Conservation (phyloP, 2,797 vertebrate genomes). For the Scolopax bukidnonensis region DNA sequence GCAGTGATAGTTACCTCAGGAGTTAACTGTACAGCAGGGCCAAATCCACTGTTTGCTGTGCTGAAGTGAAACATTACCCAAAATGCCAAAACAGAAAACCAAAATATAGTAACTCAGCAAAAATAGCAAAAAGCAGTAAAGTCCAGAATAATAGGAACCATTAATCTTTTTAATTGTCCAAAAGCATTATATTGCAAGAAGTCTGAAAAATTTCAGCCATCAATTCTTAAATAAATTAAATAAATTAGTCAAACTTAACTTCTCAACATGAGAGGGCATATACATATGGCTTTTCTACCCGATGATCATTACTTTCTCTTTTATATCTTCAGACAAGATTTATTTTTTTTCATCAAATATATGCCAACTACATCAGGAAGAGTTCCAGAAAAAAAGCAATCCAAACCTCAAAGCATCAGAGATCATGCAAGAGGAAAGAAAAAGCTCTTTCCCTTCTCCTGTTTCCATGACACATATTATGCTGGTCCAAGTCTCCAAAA, state of each 20-base stretch:
- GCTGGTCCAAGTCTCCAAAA: not conserved
- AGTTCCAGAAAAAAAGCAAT: not conserved
- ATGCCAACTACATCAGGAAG: constrained; percentile 16
- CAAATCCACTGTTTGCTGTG: not conserved
- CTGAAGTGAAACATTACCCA: not conserved
- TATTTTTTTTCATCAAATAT: not conserved
- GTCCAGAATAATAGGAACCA: not conserved
- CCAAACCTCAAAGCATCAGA: constrained; percentile 42
- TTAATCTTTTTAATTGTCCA: not conserved
- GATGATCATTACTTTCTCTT: not conserved
- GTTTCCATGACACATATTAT: not conserved
- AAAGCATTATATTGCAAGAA: not conserved
- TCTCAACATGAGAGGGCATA: not conserved
- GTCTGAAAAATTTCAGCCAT: not conserved
- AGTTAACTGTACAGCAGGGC: not conserved
- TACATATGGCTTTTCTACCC: not conserved
- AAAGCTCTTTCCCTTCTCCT: not conserved
- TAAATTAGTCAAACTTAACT: not conserved
- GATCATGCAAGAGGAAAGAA: not conserved
- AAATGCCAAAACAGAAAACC: not conserved
- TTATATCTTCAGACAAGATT: not conserved
- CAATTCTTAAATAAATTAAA: not conserved
- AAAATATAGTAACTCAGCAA: not conserved
- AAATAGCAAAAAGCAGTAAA: not conserved
- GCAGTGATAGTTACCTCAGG: not conserved